Evolutionary conservation across 2,888 invertebrate genomes (phyloP), one percentile per base, ranked within the genome.

Genomic region (Phymatocera aterrima): DNA sequence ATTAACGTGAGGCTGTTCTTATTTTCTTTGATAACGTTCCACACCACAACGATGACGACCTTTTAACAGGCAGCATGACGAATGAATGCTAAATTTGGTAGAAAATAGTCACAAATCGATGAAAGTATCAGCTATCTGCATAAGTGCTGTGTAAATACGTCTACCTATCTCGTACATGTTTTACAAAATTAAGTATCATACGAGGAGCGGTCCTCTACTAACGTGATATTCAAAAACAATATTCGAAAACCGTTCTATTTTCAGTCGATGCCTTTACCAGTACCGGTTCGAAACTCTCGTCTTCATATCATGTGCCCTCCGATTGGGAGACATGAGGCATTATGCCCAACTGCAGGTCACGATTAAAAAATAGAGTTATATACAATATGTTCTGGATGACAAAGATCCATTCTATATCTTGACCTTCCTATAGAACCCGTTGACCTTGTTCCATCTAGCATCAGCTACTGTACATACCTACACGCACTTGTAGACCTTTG

Each of bases 381-480:
- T 21, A 24, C 43, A 6, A 24, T 43, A 28, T 12, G 24, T 24
- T 6, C n/a, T n/a, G 15, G 24, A 10, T 68, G 43, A 68, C 68
- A 24, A 68, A 15, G 28, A 46, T 68, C 34, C 68, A 46, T 68
- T 24, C 68, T 46, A 28, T n/a, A 21, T 18, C 34, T 68, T 46
- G 68, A 46, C 46, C 28, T 68, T 46, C 8, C 18, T 15, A 40
- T n/a, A n/a, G 15, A 40, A 68, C 24, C 68, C 68, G 15, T 46
- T 43, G 68, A 68, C 68, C 68, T 68, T 68, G 68, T 64, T 37
- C 37, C 34, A 64, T 64, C 37, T 60, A 12, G 43, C 43, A 12
- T 10, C 43, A 43, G 12, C 12, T 43, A 43, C 43, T 12, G 12
- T 43, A 12, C 12, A 43, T 6, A 12, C 43, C 43, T 43, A 12